Base-by-base conservation (phyloP, 2,797 vertebrate species). In the Dipus sagitta region DNA sequence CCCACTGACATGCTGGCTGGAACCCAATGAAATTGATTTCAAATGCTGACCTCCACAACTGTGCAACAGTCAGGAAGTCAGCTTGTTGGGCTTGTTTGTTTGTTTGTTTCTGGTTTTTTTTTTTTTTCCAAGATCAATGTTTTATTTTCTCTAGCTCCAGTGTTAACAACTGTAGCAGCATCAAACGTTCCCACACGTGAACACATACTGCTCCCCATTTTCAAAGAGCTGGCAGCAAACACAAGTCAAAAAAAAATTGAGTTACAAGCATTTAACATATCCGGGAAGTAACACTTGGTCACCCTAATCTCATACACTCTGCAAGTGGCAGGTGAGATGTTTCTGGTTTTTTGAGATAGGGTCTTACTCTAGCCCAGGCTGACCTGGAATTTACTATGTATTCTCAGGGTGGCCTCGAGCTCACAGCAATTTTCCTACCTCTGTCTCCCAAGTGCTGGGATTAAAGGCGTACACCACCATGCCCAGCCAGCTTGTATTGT, bases 101-200 rank as follows among this genome's bases (percentile, higher is more conserved):
- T 47, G 8, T 5, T 47, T 47, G 47, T 8, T 47, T 9, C 9
- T 47, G 47, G n/a, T n/a, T n/a, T n/a, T n/a, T n/a, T n/a, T 47
- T 47, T 47, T 38, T 38, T 38, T 81, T 92, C 96, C 67, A 86
- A 70, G 68, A 80, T 62, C 80, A 64, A 84, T 78, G 38, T 78
- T 97, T 96, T 97, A 96, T 96, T 98, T 97, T 98, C 98, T 99
- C 97, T 58, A 97, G 98, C 98, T 99, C 98, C 99, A 99, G 98
- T 98, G 99, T 98, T 98, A 98, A 30, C 97, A 99, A 98, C 98
- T 98, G 98, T 97, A 99, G 99, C 98, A 99, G 99, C 98, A 97
- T 97, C 97, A 98, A 97, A 97, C 26, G 93, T 90, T 79, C 92
- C 95, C 90, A 80, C 79, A 30, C 2, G 15, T 17, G 42, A 79